Conservation (phyloP, 2,888 invertebrate genomes). For the Lymantria dispar region DNA sequence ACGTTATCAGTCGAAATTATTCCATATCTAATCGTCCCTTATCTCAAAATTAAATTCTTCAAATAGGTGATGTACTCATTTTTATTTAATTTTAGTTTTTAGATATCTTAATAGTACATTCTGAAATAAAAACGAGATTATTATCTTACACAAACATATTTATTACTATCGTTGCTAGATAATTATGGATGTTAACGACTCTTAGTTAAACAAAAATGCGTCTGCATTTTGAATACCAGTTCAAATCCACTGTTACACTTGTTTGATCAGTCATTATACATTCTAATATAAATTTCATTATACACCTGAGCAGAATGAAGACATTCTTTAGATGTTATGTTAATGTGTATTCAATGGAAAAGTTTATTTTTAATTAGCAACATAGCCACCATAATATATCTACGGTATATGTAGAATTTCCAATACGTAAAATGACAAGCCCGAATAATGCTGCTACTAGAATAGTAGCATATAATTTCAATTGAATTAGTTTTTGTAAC, state of each 20-base stretch:
- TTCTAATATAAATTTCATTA: not conserved
- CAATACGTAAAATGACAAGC: too few relatives aligned
- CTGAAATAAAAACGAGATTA: not conserved
- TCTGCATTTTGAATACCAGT: not conserved
- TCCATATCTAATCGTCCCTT: too few relatives aligned
- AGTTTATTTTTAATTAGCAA: not conserved
- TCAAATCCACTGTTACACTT: not conserved
- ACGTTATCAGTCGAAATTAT: too few relatives aligned
- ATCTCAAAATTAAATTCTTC: too few relatives aligned
- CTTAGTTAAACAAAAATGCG: not conserved
- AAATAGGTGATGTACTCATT: too few relatives aligned
- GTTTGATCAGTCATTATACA: not conserved
- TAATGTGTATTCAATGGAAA: not conserved
- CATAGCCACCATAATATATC: too few relatives aligned
- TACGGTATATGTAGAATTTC: too few relatives aligned
- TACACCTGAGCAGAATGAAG: not conserved
- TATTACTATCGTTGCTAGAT: constrained; percentile 10
- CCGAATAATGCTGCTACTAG: too few relatives aligned
- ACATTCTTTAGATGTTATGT: not conserved
- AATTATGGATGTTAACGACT: constrained; percentile 1
- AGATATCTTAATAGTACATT: too few relatives aligned
- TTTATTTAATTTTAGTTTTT: too few relatives aligned
- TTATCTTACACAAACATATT: constrained; percentile 1
- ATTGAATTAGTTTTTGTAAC: too few relatives aligned
- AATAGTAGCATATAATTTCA: too few relatives aligned